These are phyloP conservation scores for Erebia aethiops DNA, from an alignment of 2,888 invertebrate genomes.

Conservation along the genomic window DNA sequence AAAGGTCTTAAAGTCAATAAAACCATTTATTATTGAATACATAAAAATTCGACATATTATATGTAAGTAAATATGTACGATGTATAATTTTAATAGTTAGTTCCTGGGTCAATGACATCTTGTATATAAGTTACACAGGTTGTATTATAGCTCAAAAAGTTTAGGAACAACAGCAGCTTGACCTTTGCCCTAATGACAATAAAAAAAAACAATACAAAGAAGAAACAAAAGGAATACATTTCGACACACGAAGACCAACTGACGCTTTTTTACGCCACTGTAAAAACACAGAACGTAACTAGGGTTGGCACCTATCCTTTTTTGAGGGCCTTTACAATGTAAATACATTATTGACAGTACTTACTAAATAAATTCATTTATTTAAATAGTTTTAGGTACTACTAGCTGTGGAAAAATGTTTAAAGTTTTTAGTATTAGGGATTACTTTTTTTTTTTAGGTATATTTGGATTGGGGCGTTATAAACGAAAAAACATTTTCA, in stretches of 20 bases:
- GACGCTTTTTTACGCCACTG: constrained; percentile 63
- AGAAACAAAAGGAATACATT: constrained; percentile 76
- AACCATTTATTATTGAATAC: background rate
- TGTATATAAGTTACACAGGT: background rate
- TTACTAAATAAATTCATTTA: too few species aligned
- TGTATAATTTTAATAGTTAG: background rate
- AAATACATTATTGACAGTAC: too few species aligned
- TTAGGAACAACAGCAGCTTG: constrained; percentile 43
- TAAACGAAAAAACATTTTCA: too few species aligned
- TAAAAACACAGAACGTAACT: constrained; percentile 62
- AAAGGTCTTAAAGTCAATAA: background rate
- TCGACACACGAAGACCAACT: constrained; percentile 70
- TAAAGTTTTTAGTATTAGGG: too few species aligned
- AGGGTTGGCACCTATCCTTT: background rate
- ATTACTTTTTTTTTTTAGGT: too few species aligned
- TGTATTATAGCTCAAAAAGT: background rate
- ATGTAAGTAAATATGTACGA: background rate
- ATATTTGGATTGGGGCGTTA: too few species aligned
- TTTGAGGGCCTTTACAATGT: background rate
- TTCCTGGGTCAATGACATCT: background rate
- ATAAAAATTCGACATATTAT: background rate
- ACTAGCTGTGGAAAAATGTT: too few species aligned
- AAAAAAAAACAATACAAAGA: constrained; percentile 63
- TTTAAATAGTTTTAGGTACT: too few species aligned
- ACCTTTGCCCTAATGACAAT: constrained; percentile 69